These are phyloP conservation scores for Leguminivora glycinivorella DNA, from an alignment of 1,140 invertebrate species.

Conservation along the genomic window DNA sequence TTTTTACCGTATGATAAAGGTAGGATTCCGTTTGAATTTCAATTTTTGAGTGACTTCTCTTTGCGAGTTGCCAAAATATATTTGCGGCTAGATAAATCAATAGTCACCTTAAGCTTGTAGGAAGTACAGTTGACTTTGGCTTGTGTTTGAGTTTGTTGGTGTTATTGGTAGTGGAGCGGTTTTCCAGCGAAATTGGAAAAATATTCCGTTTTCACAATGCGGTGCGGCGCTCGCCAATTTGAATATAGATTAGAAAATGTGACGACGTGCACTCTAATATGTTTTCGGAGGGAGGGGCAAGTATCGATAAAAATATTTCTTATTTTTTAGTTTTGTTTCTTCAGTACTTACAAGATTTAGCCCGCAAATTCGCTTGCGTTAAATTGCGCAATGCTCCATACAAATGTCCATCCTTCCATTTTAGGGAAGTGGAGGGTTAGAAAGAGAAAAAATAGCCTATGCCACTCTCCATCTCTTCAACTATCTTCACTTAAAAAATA, in stretches of 20 bases:
- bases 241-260: conserved; percentile 74
- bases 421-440: too few species aligned
- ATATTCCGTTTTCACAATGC: conserved; percentile 67
- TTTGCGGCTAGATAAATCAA: not conserved
- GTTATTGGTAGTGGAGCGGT: conserved; percentile 34
- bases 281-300: conserved; percentile 49
- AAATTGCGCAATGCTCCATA: too few species aligned
- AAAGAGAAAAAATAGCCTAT: too few species aligned
- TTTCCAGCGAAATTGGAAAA: conserved; percentile 71
- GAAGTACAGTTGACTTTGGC: not conserved
- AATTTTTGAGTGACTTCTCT: not conserved
- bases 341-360: too few species aligned
- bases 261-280: conserved; percentile 67
- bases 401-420: too few species aligned
- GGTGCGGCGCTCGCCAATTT: conserved; percentile 63
- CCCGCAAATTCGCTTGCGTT: too few species aligned
- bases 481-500: too few species aligned
- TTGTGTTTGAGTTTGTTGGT: not conserved
- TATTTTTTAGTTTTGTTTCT: not conserved
- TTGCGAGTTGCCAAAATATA: not conserved
- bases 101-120: not conserved
- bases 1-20: not conserved
- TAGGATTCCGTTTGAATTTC: not conserved
- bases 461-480: too few species aligned
- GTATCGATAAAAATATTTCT: not conserved